Evolutionary conservation across 2,888 invertebrate species (phyloP).

Genomic region (Junonia oenone): DNA sequence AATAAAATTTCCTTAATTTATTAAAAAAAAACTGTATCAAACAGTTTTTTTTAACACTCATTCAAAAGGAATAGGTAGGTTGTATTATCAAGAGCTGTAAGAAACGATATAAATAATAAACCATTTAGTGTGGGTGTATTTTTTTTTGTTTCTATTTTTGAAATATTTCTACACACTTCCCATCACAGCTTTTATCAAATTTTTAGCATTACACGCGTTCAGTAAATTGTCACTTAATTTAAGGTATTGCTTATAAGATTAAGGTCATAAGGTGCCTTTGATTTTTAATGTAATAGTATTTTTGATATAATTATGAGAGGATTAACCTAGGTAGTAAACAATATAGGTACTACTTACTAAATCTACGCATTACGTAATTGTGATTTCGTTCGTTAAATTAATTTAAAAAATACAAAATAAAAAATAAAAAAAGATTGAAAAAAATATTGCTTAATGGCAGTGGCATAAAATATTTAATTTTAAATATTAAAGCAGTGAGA

Average conservation of each 20-base stretch:
- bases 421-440: background rate
- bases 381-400: background rate
- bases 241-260: conserved; percentile 38
- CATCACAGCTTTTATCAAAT: conserved; percentile 39
- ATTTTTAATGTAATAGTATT: conserved; percentile 1
- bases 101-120: background rate
- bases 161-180: conserved; percentile 36
- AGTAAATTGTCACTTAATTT: conserved; percentile 16
- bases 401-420: background rate
- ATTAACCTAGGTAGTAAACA: background rate
- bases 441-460: background rate
- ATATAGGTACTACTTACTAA: background rate
- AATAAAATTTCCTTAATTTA: too few relatives aligned
- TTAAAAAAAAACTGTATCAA: too few relatives aligned
- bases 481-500: background rate
- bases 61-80: too few relatives aligned
- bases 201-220: conserved; percentile 20
- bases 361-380: background rate
- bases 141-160: conserved; percentile 10
- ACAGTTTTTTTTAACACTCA: too few relatives aligned
- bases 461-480: background rate
- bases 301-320: background rate
- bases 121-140: too few relatives aligned
- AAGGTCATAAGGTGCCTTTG: conserved; percentile 4
- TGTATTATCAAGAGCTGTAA: too few relatives aligned